phyloP scores from a whole-genome alignment of 30 jellyfish, hydroid and myxozoan species.

The Aurelia coerulea region DNA sequence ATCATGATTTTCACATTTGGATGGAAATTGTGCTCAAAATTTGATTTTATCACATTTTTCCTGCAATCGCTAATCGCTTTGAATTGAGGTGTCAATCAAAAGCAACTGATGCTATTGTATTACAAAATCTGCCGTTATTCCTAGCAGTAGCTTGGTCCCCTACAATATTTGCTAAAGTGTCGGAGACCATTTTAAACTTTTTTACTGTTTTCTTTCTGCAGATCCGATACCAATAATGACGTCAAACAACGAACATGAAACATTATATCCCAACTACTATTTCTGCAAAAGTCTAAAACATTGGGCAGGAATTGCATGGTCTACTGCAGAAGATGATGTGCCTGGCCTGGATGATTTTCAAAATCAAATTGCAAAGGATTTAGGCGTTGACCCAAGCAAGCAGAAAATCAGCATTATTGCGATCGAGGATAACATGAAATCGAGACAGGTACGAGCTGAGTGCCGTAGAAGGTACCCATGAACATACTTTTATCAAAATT shows the following conservation, averaged over 20 bases:
- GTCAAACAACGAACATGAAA: slow-evolving; percentile 63
- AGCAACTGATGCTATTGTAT: too few species aligned
- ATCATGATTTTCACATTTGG: too few species aligned
- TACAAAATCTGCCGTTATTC: too few species aligned
- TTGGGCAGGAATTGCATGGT: slow-evolving; percentile 77
- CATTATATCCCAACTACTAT: slow-evolving; percentile 71
- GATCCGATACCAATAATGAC: slow-evolving; percentile 73
- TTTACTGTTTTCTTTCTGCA: not conserved
- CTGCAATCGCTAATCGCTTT: too few species aligned
- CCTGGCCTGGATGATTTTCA: slow-evolving; percentile 65
- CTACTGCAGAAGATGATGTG: slow-evolving; percentile 35
- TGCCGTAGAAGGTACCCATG: too few species aligned
- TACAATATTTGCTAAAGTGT: too few species aligned
- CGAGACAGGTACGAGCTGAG: slow-evolving; percentile 55
- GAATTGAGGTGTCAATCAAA: too few species aligned
- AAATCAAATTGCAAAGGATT: slow-evolving; percentile 28
- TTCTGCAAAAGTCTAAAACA: slow-evolving; percentile 69
- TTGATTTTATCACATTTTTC: too few species aligned
- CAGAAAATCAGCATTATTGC: slow-evolving; percentile 59
- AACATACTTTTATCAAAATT: too few species aligned
- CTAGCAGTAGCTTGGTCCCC: too few species aligned
- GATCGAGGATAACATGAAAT: slow-evolving; percentile 52
- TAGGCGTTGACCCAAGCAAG: slow-evolving; percentile 28
- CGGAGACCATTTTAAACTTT: too few species aligned
- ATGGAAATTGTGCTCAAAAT: too few species aligned